phyloP scores from a whole-genome alignment of 2,797 vertebrate species.

The Myripristis murdjan region DNA sequence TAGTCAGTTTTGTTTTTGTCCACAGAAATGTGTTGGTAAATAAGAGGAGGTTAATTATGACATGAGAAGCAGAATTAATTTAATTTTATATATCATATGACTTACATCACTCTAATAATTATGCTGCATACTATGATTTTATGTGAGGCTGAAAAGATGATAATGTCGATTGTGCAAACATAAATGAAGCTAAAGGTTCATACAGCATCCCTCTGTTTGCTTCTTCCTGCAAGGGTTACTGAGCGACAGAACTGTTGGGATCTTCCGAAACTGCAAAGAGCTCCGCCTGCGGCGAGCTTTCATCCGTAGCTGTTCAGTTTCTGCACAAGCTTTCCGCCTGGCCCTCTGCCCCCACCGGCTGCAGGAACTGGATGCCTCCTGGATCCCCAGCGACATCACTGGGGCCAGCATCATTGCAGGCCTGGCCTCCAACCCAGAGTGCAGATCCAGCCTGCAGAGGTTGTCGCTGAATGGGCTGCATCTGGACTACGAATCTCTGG shows the following conservation, averaged over 20 bases:
- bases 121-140: background rate
- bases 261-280: slow-evolving; percentile 90
- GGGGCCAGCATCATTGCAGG: slow-evolving; percentile 91
- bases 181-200: slow-evolving; percentile 47
- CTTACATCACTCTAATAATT: slow-evolving; percentile 4
- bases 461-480: slow-evolving; percentile 90
- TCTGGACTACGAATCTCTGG: slow-evolving; percentile 83
- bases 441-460: slow-evolving; percentile 91
- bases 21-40: background rate
- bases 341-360: slow-evolving; percentile 94
- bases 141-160: slow-evolving; percentile 27
- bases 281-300: slow-evolving; percentile 92
- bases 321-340: slow-evolving; percentile 90
- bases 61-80: too few species aligned
- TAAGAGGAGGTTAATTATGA: too few species aligned
- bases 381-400: slow-evolving; percentile 89
- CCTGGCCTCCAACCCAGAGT: slow-evolving; percentile 91
- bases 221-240: slow-evolving; percentile 86
- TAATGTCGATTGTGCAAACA: slow-evolving; percentile 50
- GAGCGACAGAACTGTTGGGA: slow-evolving; percentile 92
- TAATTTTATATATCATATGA: too few species aligned
- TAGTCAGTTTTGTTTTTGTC: background rate
- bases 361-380: slow-evolving; percentile 93
- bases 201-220: slow-evolving; percentile 43
- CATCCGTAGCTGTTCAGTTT: slow-evolving; percentile 90